Base-by-base conservation (phyloP, 2,888 invertebrate species). In the Phania funesta region DNA sequence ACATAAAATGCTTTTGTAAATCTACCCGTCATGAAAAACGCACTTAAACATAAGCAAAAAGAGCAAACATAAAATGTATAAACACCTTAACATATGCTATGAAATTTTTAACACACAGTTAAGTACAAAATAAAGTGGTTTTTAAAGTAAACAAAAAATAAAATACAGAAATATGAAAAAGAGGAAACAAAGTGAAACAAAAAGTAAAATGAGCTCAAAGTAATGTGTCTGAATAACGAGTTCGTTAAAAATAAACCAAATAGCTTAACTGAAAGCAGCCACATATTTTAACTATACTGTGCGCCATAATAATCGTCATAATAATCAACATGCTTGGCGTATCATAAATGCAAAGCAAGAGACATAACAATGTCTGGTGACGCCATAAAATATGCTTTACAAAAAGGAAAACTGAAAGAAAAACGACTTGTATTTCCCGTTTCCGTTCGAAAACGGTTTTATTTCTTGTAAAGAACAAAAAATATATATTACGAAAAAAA, bases 51-150 rank as follows among this genome's bases (percentile, higher is more conserved):
- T 32, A 29, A 20, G 9, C 20, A 54, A 73, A 64, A 76, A 60
- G 79, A 67, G 79, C 79, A 75, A 68, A 62, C 54, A 62, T 62
- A 68, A 68, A 68, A 70, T 64, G 56, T 46, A 54, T 56, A 65
- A 76, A 60, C 80, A 76, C 80, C 80, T 80, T 60, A 76, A 65
- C 80, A 80, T 80, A 80, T 76, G 80, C 80, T 80, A 76, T 65
- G 65, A 58, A 76, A 71, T 60, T 32, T 52, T 67, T 80, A 65
- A 76, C 75, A 80, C 75, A 71, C 58, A 50, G 58, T 80, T 76
- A 76, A 76, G 75, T 76, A 71, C 32, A 35, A 70, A 75, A 80
- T 80, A 80, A 80, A 80, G 75, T 80, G 80, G 75, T 80, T 76
- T 80, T 80, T 52, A 60, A 80, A 70, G 64, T 70, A 75, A 80